Conservation (phyloP, 2,888 invertebrate genomes). For the Plutella xylostella region DNA sequence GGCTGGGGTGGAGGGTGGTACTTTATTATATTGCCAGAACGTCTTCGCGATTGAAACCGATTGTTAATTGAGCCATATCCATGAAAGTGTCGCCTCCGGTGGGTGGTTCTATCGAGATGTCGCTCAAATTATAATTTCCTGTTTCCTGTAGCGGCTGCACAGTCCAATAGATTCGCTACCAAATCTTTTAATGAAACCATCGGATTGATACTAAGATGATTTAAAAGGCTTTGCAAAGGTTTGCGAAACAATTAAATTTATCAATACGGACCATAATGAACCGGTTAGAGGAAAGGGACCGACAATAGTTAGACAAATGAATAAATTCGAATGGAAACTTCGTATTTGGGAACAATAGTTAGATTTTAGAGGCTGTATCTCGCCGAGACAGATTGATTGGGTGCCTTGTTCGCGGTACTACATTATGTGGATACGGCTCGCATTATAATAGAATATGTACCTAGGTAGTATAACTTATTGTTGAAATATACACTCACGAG, state of each 20-base stretch:
- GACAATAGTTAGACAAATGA: constrained; percentile 68
- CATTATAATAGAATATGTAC: too few species aligned
- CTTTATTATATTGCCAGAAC: constrained; percentile 60
- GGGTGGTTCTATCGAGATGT: constrained; percentile 57
- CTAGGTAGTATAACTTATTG: too few species aligned
- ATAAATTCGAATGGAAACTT: constrained; percentile 69
- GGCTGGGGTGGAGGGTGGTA: constrained; percentile 35
- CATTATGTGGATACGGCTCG: constrained; percentile 39
- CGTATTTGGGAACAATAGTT: constrained; percentile 68
- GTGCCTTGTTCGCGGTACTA: constrained; percentile 38
- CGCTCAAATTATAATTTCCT: constrained; percentile 46
- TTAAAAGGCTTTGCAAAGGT: constrained; percentile 1
- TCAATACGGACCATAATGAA: constrained; percentile 5
- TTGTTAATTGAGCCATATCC: constrained; percentile 71
- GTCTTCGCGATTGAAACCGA: constrained; percentile 69
- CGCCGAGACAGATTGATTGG: constrained; percentile 68
- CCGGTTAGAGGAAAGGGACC: constrained; percentile 20
- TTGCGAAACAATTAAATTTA: constrained; percentile 5
- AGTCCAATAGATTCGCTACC: too few species aligned
- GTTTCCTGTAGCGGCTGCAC: constrained; percentile 6
- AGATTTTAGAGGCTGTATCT: constrained; percentile 68
- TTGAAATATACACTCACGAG: too few species aligned
- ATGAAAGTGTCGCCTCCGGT: constrained; percentile 61
- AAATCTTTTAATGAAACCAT: constrained; percentile 9
- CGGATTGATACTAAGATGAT: constrained; percentile 9